These are phyloP conservation scores for Hystrix brachyura DNA, from an alignment of 2,113 vertebrate genomes.

Conservation along the genomic window DNA sequence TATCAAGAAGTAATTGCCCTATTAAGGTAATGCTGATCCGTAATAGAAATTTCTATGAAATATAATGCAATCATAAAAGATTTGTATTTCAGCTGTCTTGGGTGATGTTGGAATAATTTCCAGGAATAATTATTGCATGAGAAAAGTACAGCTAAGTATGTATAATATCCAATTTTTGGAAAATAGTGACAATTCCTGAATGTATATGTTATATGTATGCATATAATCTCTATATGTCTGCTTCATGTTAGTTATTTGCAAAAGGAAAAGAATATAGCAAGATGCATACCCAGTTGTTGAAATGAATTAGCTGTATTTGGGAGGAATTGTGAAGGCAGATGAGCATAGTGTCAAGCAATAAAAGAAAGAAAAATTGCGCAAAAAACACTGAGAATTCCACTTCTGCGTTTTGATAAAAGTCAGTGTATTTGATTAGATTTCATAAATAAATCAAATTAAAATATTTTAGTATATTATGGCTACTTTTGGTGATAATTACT, in stretches of 20 bases:
- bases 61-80: background rate
- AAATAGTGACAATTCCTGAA: background rate
- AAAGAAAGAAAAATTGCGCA: background rate
- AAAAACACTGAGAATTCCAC: background rate
- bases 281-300: background rate
- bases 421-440: background rate
- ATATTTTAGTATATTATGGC: background rate
- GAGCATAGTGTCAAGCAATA: background rate
- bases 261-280: background rate
- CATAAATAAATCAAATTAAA: background rate
- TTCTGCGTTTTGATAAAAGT: background rate
- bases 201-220: background rate
- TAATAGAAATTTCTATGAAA: background rate
- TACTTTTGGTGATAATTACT: conserved; percentile 1
- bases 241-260: background rate
- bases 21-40: background rate
- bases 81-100: background rate
- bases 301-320: background rate
- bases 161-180: background rate
- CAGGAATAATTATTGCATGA: background rate
- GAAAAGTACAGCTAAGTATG: background rate
- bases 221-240: background rate
- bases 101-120: background rate
- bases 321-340: background rate
- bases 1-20: background rate